Percentiles rank a stretch among this genome's conserved stretches.
These are phyloP conservation scores for Sebastes flavidus DNA, from an alignment of 2,797 vertebrate species.

Conservation along the genomic window DNA sequence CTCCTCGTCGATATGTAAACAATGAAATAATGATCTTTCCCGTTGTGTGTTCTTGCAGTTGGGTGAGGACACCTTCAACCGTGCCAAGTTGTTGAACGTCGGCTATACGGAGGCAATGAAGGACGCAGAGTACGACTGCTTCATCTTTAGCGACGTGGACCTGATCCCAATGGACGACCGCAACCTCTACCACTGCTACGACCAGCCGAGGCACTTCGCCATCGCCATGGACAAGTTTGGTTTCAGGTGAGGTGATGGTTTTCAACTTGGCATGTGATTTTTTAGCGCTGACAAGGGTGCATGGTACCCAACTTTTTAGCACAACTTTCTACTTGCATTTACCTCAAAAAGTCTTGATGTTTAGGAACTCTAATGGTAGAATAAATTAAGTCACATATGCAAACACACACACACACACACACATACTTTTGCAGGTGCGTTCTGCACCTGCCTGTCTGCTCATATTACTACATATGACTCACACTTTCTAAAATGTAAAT, in stretches of 20 bases:
- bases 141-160: slow-evolving; percentile 98
- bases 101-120: slow-evolving; percentile 94
- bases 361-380: background rate
- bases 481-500: background rate
- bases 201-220: slow-evolving; percentile 97
- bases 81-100: slow-evolving; percentile 95
- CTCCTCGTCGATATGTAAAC: background rate
- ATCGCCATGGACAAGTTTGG: slow-evolving; percentile 99
- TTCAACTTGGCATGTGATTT: background rate
- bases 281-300: background rate
- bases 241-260: slow-evolving; percentile 85
- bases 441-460: background rate
- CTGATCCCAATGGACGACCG: slow-evolving; percentile 98
- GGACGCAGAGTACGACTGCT: slow-evolving; percentile 94
- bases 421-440: background rate
- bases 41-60: slow-evolving; percentile 78
- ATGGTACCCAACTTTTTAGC: background rate
- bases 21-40: background rate
- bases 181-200: slow-evolving; percentile 97
- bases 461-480: background rate
- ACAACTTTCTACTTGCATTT: background rate
- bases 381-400: background rate
- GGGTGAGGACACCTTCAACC: slow-evolving; percentile 96
- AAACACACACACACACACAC: background rate
- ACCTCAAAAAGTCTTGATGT: background rate